A percentile compares a stretch with the other conserved stretches of the same genome.
These are phyloP conservation scores for Cepphus grylle DNA, from an alignment of 2,113 vertebrate species.

Conservation along the genomic window DNA sequence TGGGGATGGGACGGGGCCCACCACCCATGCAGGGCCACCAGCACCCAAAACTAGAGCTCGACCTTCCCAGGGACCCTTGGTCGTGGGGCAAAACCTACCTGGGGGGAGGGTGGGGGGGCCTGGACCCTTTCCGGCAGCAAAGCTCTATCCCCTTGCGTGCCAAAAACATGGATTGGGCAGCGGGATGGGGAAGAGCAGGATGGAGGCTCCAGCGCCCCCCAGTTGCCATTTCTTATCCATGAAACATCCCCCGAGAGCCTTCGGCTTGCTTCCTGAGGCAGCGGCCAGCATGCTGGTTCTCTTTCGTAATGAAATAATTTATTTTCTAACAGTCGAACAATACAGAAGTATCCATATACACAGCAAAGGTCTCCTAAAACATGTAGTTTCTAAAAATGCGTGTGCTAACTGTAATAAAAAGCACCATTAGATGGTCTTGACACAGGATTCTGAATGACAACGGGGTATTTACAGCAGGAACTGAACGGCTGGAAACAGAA, in stretches of 20 bases:
- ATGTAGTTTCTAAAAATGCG: not conserved
- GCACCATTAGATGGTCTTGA: not conserved
- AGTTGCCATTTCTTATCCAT: not conserved
- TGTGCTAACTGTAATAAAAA: not conserved
- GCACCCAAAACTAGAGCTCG: not conserved
- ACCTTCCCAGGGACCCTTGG: not conserved
- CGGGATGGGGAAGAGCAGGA: not conserved
- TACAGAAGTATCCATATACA: not conserved
- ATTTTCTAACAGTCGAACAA: not conserved
- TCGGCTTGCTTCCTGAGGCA: not conserved
- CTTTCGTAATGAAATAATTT: not conserved
- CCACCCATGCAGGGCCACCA: not conserved
- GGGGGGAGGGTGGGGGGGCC: not conserved
- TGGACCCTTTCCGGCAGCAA: not conserved
- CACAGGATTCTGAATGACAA: not conserved
- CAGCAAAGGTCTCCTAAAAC: not conserved
- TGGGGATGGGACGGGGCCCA: not conserved
- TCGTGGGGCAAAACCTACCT: not conserved
- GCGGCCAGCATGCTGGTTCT: not conserved
- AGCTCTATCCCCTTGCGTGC: not conserved
- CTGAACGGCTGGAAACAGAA: not conserved
- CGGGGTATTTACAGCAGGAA: not conserved
- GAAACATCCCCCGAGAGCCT: not conserved
- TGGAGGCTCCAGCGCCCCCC: not conserved
- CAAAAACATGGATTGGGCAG: not conserved